Evolutionary conservation across 2,888 invertebrate species (phyloP).

Genomic region (Chloroclystis v-ata): DNA sequence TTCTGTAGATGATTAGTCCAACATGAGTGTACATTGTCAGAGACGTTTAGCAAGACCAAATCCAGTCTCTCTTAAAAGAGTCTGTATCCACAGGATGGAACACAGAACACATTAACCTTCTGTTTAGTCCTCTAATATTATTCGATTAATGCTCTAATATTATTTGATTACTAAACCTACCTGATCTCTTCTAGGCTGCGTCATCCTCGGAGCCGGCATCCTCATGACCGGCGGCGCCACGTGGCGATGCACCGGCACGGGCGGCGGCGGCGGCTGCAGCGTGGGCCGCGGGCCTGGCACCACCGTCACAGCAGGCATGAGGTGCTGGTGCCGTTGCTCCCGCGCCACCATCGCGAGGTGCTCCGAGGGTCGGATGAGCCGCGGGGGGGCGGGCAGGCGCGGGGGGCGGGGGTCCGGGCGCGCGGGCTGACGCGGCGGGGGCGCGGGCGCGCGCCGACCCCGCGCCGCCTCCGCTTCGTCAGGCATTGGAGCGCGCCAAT

Average conservation of each 20-base stretch:
- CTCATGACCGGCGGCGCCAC: constrained; percentile 59
- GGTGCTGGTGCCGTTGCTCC: constrained; percentile 50
- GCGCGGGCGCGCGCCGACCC: constrained; percentile 62
- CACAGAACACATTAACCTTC: too few relatives aligned
- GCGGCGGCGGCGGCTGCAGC: constrained; percentile 47
- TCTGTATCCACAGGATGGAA: too few relatives aligned
- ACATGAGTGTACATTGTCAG: too few relatives aligned
- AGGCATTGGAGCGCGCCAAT: constrained; percentile 75
- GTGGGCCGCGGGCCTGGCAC: constrained; percentile 49
- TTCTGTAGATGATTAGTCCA: too few relatives aligned
- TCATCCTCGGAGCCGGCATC: constrained; percentile 63
- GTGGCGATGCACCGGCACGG: constrained; percentile 51
- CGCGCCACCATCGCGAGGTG: constrained; percentile 59
- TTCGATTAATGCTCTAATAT: too few relatives aligned
- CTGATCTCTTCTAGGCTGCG: constrained; percentile 66
- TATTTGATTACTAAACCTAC: too few relatives aligned
- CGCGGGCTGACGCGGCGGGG: constrained; percentile 54
- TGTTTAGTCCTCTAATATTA: too few relatives aligned
- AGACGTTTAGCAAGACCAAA: too few relatives aligned
- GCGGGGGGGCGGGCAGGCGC: constrained; percentile 46
- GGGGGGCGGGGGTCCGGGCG: constrained; percentile 57
- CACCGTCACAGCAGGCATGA: constrained; percentile 54
- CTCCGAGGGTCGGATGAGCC: constrained; percentile 67
- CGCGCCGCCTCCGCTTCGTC: constrained; percentile 69
- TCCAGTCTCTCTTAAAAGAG: too few relatives aligned